Conservation (phyloP, 2,113 vertebrate genomes). For the Ifrita kowaldi region DNA sequence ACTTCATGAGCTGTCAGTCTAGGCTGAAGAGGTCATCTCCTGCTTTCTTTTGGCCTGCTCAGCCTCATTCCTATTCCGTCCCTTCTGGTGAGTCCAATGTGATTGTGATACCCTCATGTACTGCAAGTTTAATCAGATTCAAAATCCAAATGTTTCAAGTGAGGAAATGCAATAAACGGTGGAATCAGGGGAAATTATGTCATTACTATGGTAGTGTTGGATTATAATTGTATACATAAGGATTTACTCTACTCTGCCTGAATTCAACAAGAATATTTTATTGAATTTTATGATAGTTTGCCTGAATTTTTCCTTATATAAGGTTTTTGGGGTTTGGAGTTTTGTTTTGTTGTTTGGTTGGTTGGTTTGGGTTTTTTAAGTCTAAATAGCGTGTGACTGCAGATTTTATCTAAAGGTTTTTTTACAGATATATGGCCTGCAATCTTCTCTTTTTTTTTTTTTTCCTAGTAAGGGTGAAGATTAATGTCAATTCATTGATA, state of each 20-base stretch:
- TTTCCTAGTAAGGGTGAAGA: not conserved
- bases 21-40: not conserved
- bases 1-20: not conserved
- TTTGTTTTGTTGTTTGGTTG: not conserved
- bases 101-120: not conserved
- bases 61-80: not conserved
- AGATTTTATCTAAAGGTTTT: not conserved
- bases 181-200: not conserved
- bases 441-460: not conserved
- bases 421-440: not conserved
- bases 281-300: not conserved
- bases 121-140: not conserved
- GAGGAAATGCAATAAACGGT: not conserved
- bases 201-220: not conserved
- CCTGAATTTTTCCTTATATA: not conserved
- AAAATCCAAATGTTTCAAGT: not conserved
- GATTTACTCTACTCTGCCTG: not conserved
- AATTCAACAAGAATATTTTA: not conserved
- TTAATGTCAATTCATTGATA: not conserved
- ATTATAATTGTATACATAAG: not conserved
- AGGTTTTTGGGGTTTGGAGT: fast-evolving
- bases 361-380: not conserved
- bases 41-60: not conserved
- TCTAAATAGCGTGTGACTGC: not conserved
- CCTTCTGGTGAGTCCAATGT: not conserved